phyloP scores from a whole-genome alignment of 2,113 vertebrate genomes.

The Platanista minor region DNA sequence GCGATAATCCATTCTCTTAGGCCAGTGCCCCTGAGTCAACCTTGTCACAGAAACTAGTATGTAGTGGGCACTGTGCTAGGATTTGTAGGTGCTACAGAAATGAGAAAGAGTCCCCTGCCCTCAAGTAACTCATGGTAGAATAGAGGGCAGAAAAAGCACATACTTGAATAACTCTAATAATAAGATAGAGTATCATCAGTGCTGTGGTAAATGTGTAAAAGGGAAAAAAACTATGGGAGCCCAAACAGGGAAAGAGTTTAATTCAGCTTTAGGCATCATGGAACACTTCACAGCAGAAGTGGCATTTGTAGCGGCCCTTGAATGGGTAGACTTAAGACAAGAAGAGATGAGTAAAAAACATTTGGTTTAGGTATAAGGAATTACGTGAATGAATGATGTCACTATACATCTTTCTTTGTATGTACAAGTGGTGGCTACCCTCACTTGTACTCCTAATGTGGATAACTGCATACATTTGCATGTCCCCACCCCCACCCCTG shows the following conservation, averaged over 20 bases:
- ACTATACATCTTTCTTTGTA: slow-evolving; percentile 4
- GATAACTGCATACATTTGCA: background rate
- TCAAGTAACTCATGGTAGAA: background rate
- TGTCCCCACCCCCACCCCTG: background rate
- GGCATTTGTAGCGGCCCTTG: background rate
- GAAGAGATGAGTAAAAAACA: background rate
- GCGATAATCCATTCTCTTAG: background rate
- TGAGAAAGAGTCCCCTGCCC: background rate
- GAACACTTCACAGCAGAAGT: background rate
- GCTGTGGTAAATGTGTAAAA: background rate
- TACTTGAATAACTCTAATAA: background rate
- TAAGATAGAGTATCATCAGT: background rate
- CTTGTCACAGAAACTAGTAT: background rate
- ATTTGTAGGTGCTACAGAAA: background rate
- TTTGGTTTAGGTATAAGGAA: background rate
- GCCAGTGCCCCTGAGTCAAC: background rate
- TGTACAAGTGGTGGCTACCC: background rate
- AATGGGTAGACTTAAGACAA: background rate
- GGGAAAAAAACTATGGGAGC: background rate
- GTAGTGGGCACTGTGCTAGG: background rate
- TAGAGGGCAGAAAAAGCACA: background rate
- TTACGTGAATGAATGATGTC: background rate
- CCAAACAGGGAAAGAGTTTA: background rate
- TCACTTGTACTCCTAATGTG: background rate
- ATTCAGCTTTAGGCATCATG: background rate